Evolutionary conservation across 2,888 invertebrate species (phyloP), one percentile per base, ranked within the genome.

Genomic region (Glaucopsyche alexis): DNA sequence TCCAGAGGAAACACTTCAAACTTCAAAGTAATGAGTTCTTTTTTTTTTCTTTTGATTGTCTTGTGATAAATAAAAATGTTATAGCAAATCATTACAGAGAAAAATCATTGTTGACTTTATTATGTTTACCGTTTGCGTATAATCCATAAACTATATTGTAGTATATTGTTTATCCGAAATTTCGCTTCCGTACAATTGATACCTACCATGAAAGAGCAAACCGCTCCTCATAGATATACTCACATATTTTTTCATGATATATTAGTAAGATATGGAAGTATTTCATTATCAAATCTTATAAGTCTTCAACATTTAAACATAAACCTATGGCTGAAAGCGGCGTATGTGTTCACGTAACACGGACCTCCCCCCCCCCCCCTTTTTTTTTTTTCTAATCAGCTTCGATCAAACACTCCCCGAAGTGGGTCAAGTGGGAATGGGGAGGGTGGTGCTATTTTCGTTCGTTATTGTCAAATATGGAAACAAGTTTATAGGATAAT

Each of bases 341-440:
- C 72, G 73, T 74, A 75, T 73, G 65, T 73, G 77, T 77, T 78
- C 77, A 78, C 74, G 73, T 77, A 76, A 75, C 55, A 60, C 71
- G 60, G 9, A 16, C 66, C 72, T 77, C 76, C 72, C n/a, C n/a
- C n/a, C n/a, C n/a, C n/a, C n/a, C n/a, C n/a, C n/a, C n/a, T n/a
- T n/a, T n/a, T n/a, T n/a, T n/a, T 67, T 72, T 76, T 75, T 75
- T 75, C 77, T 77, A 77, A 78, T 77, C 77, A 75, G 77, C 77
- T 79, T 78, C 79, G 79, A 81, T 81, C 80, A 81, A 81, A 79
- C 78, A 76, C 75, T 76, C 75, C 77, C 70, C 73, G 75, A 79
- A 78, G 77, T 77, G 71, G 76, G 79, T 78, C 78, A 79, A 81
- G 78, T 80, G 74, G 77, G 77, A 76, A 73, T 76, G 77, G 69